Percentiles rank a stretch among this genome's conserved stretches.
phyloP scores from a whole-genome alignment of 2,797 vertebrate species.

The Garrulus glandarius region DNA sequence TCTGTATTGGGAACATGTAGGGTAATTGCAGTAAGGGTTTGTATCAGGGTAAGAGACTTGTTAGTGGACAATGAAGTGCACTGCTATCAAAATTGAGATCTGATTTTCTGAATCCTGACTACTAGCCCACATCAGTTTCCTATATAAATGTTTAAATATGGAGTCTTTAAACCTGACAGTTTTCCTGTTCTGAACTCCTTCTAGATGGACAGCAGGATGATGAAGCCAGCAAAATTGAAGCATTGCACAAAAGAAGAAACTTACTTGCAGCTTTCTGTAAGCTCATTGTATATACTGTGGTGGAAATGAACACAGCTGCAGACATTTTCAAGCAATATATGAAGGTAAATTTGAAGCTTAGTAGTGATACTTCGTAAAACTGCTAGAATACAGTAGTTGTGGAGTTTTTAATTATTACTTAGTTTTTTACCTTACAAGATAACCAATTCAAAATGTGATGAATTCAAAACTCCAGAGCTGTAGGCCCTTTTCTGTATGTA shows the following conservation, averaged over 20 bases:
- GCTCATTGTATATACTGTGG: conserved; percentile 98
- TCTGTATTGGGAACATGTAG: neutral
- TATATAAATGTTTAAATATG: neutral
- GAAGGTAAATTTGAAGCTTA: conserved; percentile 81
- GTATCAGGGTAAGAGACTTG: neutral
- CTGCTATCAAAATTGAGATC: neutral
- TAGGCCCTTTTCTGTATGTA: neutral
- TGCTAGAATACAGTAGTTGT: neutral
- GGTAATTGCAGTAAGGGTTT: neutral
- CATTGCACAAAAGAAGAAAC: conserved; percentile 97
- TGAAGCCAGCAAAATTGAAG: conserved; percentile 98
- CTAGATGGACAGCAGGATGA: conserved; percentile 97
- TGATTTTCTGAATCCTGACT: neutral
- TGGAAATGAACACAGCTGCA: conserved; percentile 98
- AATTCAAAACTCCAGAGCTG: neutral
- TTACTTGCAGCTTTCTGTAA: conserved; percentile 97
- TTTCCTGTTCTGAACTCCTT: conserved; percentile 13
- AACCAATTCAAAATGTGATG: neutral
- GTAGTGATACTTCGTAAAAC: neutral
- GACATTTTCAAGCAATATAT: conserved; percentile 99
- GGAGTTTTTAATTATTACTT: neutral
- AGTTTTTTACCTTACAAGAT: neutral
- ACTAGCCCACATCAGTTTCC: neutral
- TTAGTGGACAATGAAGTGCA: neutral
- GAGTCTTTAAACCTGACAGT: neutral